Base-by-base conservation (phyloP, 1,140 invertebrate species). In the Heterodera schachtii region DNA sequence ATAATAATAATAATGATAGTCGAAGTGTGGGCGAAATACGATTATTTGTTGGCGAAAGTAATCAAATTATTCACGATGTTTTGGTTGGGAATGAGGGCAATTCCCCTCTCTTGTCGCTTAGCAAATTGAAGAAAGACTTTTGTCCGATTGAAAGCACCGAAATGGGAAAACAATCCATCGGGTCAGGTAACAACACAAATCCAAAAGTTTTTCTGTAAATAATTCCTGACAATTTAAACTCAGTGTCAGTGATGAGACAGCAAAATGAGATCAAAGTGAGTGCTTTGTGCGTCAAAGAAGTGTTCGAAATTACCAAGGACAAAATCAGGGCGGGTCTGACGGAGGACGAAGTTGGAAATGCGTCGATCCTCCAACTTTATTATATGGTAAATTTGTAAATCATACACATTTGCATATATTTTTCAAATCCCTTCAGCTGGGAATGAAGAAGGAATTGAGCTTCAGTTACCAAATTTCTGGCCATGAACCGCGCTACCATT, bases 381-480 rank as follows among this genome's bases (percentile, higher is more conserved):
- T 86, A 83, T 71, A 47, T 87, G 47, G 86, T 87, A 49, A 82
- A 52, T 43, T 87, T 31, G 86, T 87, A 49, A 82, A 52, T 43
- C 3, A 44, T 71, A 5, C 44, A 0, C 43, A 41, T 43, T 71
- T 71, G 57, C 4, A 3, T 11, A 64, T 11, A 3, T 64, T 64
- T 43, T 71, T 6, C 21, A 71, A 71, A 71, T 13, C 31, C 2
- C 5, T 86, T 82, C 44, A 86, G 86, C 86, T 86, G 73, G 86
- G 86, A 0, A 73, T 85, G 49, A 84, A 73, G n/a, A 80, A 78
- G 52, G 83, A 85, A 57, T 82, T 87, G 43, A 71, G 69, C 64
- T 64, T 87, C 19, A 77, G 47, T 11, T 87, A 87, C 74, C 47
- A 74, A 49, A 75, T 87, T 19, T 49, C 67, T n/a, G n/a, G 46